A percentile compares a stretch with the other conserved stretches of the same genome.
These are phyloP conservation scores for Rhinogobius similis DNA, from an alignment of 2,113 vertebrate species.

Conservation along the genomic window DNA sequence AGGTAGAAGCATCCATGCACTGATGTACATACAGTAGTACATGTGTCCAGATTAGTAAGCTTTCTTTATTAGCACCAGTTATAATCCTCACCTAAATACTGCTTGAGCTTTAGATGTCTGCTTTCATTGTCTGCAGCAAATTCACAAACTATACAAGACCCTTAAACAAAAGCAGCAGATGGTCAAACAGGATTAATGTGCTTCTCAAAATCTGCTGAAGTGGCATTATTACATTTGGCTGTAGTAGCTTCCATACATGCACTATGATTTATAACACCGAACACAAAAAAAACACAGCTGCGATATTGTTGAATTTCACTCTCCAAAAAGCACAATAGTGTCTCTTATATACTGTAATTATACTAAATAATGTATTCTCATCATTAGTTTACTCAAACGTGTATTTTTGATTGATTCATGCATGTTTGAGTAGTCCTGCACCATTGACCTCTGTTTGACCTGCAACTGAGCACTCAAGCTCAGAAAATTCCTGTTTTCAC, in stretches of 20 bases:
- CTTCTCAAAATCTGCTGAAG: constrained; percentile 17
- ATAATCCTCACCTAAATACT: constrained; percentile 39
- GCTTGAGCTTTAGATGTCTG: constrained; percentile 30
- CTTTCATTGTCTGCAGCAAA: constrained; percentile 18
- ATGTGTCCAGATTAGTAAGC: background rate
- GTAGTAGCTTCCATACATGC: background rate
- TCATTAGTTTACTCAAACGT: too few species aligned
- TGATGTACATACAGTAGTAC: too few species aligned
- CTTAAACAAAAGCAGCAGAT: constrained; percentile 32
- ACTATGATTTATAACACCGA: constrained; percentile 22
- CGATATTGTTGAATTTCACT: background rate
- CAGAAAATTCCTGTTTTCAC: too few species aligned
- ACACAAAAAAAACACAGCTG: too few species aligned
- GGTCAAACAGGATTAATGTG: constrained; percentile 33
- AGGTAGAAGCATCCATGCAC: too few species aligned
- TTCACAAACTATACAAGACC: constrained; percentile 4
- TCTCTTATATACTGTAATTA: too few species aligned
- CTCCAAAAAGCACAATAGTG: constrained; percentile 6
- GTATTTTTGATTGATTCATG: too few species aligned
- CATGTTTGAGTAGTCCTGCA: too few species aligned
- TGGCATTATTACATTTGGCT: constrained; percentile 15
- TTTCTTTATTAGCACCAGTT: background rate
- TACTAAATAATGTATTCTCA: too few species aligned
- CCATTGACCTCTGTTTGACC: too few species aligned
- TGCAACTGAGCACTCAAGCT: too few species aligned